phyloP scores from a whole-genome alignment of 2,888 invertebrate genomes.

The Argyra leucocephala region DNA sequence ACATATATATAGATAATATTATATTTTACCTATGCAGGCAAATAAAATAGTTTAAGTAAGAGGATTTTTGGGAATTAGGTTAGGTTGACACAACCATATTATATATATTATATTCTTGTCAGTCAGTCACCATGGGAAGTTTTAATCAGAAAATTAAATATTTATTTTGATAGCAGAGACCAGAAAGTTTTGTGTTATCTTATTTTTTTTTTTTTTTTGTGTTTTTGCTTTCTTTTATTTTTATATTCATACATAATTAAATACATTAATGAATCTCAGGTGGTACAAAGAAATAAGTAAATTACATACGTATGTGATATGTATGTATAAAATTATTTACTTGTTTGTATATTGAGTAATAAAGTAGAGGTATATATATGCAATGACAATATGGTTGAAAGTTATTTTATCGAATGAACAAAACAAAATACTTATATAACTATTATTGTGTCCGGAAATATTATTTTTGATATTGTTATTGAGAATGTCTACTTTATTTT shows the following conservation, averaged over 20 bases:
- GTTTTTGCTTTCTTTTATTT: background rate
- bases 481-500: too few species aligned
- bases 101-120: too few species aligned
- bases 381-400: too few species aligned
- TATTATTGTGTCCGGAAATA: too few species aligned
- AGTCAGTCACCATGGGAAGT: background rate
- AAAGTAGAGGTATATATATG: too few species aligned
- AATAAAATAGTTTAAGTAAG: too few species aligned
- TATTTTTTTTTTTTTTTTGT: background rate
- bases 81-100: too few species aligned
- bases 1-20: background rate
- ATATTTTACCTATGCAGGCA: background rate
- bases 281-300: background rate
- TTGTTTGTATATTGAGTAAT: too few species aligned
- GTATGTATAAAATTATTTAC: background rate
- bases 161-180: background rate
- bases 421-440: too few species aligned
- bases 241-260: background rate
- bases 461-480: too few species aligned
- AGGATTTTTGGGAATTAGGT: background rate
- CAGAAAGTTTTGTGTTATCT: background rate
- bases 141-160: constrained; percentile 3
- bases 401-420: too few species aligned
- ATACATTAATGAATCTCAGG: background rate
- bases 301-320: background rate